Percentiles rank a stretch among this genome's conserved stretches.
These are phyloP conservation scores for Musca domestica DNA, from an alignment of 1,140 invertebrate species.

Conservation along the genomic window DNA sequence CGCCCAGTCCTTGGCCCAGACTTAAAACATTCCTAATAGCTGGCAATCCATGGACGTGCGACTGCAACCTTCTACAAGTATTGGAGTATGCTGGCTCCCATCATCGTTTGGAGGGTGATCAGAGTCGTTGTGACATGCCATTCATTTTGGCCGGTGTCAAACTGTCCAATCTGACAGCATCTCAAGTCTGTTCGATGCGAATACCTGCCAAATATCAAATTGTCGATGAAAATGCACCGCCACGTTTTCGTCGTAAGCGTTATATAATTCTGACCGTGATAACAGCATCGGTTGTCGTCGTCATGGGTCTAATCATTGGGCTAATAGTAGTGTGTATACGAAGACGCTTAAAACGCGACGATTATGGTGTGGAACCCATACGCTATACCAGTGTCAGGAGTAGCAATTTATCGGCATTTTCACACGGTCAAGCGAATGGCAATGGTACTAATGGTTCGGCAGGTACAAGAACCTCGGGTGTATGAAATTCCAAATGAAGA, in stretches of 20 bases:
- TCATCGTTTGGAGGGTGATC: background rate
- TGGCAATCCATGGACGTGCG: slow-evolving; percentile 62
- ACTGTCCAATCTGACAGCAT: slow-evolving; percentile 40
- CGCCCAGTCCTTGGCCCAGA: slow-evolving; percentile 33
- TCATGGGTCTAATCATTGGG: slow-evolving; percentile 46
- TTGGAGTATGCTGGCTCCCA: slow-evolving; percentile 34
- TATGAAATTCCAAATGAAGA: background rate
- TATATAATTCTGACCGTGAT: slow-evolving; percentile 47
- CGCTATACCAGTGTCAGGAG: slow-evolving; percentile 49
- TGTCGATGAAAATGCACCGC: slow-evolving; percentile 43
- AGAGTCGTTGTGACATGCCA: slow-evolving; percentile 42
- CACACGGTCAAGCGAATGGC: slow-evolving; percentile 18
- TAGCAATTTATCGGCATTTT: slow-evolving; percentile 43
- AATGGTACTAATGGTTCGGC: slow-evolving; percentile 1
- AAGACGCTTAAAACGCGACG: slow-evolving; percentile 43
- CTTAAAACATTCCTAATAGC: slow-evolving; percentile 57
- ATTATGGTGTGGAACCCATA: slow-evolving; percentile 49
- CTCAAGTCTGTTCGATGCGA: slow-evolving; percentile 40
- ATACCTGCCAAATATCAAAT: slow-evolving; percentile 44
- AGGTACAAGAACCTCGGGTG: background rate
- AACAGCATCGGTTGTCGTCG: slow-evolving; percentile 43
- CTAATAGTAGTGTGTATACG: slow-evolving; percentile 45
- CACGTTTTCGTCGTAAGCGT: slow-evolving; percentile 45
- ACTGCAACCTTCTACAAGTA: slow-evolving; percentile 53
- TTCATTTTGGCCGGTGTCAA: slow-evolving; percentile 38